Evolutionary conservation across 2,113 vertebrate genomes (phyloP).

Genomic region (Zosterops borbonicus): DNA sequence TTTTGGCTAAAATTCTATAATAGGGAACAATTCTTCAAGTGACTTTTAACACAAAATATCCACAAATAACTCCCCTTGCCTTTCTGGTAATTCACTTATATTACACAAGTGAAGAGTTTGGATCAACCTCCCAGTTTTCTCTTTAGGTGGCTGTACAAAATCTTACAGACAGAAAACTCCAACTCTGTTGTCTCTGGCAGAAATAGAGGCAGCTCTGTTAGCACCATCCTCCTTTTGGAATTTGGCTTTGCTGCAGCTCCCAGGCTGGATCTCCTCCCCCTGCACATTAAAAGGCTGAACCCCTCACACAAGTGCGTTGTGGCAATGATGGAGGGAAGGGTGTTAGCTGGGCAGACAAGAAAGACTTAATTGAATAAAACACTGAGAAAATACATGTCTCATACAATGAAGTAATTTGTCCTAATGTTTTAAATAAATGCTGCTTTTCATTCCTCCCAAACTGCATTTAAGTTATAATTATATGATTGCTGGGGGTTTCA

Average conservation of each 20-base stretch:
- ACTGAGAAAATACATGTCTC: constrained; percentile 9
- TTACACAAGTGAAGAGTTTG: not conserved
- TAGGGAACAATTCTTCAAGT: not conserved
- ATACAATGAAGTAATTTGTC: constrained; percentile 41
- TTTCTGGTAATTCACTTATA: not conserved
- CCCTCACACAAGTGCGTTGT: not conserved
- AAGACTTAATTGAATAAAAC: constrained; percentile 25
- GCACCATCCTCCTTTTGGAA: not conserved
- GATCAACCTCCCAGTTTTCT: not conserved
- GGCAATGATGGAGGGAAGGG: not conserved
- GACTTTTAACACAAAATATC: not conserved
- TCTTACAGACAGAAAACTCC: not conserved
- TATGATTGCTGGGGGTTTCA: constrained; percentile 71
- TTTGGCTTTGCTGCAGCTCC: not conserved
- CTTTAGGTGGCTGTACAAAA: not conserved
- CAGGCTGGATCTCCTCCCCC: not conserved
- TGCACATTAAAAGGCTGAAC: not conserved
- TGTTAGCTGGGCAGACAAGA: constrained; percentile 3
- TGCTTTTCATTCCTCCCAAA: constrained; percentile 67
- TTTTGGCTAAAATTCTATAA: not conserved
- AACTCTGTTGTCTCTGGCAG: not conserved
- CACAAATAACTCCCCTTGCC: not conserved
- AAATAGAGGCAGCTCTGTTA: not conserved
- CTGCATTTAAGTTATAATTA: constrained; percentile 71
- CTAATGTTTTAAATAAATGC: constrained; percentile 68